phyloP scores from a whole-genome alignment of 2,113 vertebrate genomes.

The Neogobius melanostomus region DNA sequence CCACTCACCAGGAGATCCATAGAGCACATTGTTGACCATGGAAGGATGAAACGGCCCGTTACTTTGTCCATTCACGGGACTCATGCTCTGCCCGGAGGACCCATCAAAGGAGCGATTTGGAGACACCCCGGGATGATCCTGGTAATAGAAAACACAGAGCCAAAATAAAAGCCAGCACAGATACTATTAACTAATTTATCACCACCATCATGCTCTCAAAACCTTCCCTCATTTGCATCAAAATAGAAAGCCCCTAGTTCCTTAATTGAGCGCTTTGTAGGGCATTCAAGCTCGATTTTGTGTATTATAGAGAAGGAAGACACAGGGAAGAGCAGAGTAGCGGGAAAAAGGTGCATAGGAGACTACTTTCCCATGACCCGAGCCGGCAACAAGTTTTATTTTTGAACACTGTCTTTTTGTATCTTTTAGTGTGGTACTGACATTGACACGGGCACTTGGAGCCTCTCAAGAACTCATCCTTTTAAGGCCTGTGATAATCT shows the following conservation, averaged over 20 bases:
- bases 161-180: background rate
- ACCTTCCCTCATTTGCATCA: background rate
- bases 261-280: slow-evolving; percentile 5
- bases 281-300: slow-evolving; percentile 24
- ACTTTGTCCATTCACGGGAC: slow-evolving; percentile 46
- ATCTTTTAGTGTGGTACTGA: slow-evolving; percentile 16
- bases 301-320: background rate
- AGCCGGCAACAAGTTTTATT: slow-evolving; percentile 1
- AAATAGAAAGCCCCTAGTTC: slow-evolving; percentile 3
- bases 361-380: slow-evolving; percentile 59
- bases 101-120: slow-evolving; percentile 73
- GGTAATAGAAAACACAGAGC: background rate
- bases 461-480: slow-evolving; percentile 17
- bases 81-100: slow-evolving; percentile 52
- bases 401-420: slow-evolving; percentile 9
- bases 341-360: slow-evolving; percentile 29
- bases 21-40: slow-evolving; percentile 54
- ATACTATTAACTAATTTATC: background rate
- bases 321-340: slow-evolving; percentile 9
- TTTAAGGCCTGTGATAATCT: slow-evolving; percentile 25
- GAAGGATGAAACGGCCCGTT: slow-evolving; percentile 36
- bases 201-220: background rate
- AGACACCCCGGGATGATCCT: slow-evolving; percentile 67
- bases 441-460: slow-evolving; percentile 17
- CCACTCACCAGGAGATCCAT: slow-evolving; percentile 58